Percentiles rank a stretch among this genome's conserved stretches.
phyloP scores from a whole-genome alignment of 2,888 invertebrate species.

The Itoplectis maculator region DNA sequence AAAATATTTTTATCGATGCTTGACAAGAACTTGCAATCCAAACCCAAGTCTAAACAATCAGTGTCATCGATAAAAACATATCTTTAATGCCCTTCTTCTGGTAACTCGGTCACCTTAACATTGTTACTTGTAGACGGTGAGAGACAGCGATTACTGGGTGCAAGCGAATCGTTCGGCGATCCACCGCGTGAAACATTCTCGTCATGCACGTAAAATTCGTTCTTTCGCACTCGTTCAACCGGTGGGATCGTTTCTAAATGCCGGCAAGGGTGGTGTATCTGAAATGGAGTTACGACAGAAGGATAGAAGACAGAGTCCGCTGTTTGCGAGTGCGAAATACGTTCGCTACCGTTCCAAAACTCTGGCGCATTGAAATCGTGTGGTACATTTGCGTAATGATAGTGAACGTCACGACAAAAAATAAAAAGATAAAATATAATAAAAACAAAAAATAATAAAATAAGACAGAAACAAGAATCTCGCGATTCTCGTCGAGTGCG shows the following conservation, averaged over 20 bases:
- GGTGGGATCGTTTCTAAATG: constrained; percentile 33
- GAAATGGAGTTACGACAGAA: constrained; percentile 13
- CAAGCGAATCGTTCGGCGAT: constrained; percentile 6
- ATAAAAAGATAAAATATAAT: not conserved
- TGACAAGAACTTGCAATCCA: too few relatives aligned
- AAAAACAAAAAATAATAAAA: not conserved
- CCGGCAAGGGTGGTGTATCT: constrained; percentile 41
- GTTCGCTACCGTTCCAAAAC: not conserved
- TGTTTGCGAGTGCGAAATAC: constrained; percentile 4
- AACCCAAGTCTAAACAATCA: too few relatives aligned
- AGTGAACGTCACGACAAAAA: constrained; percentile 7
- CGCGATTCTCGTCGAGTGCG: not conserved
- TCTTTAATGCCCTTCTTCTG: not conserved
- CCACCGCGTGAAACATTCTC: constrained; percentile 42
- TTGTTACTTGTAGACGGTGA: constrained; percentile 39
- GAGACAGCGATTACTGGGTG: constrained; percentile 40
- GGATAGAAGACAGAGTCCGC: constrained; percentile 4
- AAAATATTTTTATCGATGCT: too few relatives aligned
- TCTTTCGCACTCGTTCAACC: constrained; percentile 20
- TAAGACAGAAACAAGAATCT: constrained; percentile 8
- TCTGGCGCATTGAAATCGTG: not conserved
- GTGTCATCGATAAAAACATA: too few relatives aligned
- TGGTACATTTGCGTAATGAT: not conserved
- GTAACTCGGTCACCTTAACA: not conserved
- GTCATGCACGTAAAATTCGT: constrained; percentile 33